These are phyloP conservation scores for Ichneumoninae sp. DNA, from an alignment of 2,888 invertebrate genomes.

Conservation along the genomic window DNA sequence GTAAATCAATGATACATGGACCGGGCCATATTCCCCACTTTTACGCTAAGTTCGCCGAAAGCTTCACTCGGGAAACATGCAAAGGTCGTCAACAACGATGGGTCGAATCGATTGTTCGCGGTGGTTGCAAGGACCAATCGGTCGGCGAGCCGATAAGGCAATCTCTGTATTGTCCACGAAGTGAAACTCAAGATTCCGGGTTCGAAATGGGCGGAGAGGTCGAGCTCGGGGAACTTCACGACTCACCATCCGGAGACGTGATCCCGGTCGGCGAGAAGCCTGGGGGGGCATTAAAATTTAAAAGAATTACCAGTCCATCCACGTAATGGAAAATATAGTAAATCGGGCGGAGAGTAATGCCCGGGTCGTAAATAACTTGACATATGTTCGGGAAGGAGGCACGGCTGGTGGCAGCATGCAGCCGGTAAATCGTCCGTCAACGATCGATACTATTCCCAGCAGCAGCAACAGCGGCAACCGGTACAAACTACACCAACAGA, in stretches of 20 bases:
- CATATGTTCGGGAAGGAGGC: constrained; percentile 79
- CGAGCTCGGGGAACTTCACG: constrained; percentile 27
- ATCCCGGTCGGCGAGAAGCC: constrained; percentile 43
- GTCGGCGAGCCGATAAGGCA: background rate
- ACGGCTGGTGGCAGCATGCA: constrained; percentile 77
- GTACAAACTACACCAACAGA: constrained; percentile 52
- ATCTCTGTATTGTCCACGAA: background rate
- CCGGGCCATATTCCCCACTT: no score
- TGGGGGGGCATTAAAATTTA: constrained; percentile 54
- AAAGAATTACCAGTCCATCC: constrained; percentile 79
- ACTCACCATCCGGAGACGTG: constrained; percentile 41
- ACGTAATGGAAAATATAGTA: constrained; percentile 81
- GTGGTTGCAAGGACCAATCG: background rate
- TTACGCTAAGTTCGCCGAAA: background rate
- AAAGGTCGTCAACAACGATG: background rate
- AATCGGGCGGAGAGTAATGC: constrained; percentile 81
- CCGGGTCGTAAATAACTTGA: constrained; percentile 82
- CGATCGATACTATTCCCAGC: constrained; percentile 77
- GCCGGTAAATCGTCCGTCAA: constrained; percentile 79
- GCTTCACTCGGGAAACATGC: background rate
- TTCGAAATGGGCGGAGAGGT: background rate
- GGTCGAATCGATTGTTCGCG: background rate
- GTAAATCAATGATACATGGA: no score
- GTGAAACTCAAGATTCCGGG: constrained; percentile 5
- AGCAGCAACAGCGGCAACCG: constrained; percentile 36